Base-by-base conservation (phyloP, 1,140 invertebrate genomes). In the Brachionus rubens region DNA sequence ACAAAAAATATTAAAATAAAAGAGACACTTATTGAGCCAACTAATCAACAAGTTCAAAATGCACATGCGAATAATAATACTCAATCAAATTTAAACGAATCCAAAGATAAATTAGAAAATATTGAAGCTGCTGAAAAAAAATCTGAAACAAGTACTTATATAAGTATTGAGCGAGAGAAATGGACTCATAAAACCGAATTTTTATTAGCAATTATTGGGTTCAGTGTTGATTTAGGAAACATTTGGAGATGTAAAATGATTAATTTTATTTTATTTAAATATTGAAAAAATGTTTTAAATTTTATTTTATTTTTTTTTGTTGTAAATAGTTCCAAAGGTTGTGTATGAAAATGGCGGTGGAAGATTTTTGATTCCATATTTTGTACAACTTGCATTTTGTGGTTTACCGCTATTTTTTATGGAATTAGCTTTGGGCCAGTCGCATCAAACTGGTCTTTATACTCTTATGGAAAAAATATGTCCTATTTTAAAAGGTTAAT, bases 301-400 rank as follows among this genome's bases (percentile, higher is more conserved):
- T 30, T 19, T 40, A 36, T 50, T 36, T 72, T 70, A 3, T 28
- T 2, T 68, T 19, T 68, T 68, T n/a, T n/a, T n/a, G n/a, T n/a
- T n/a, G n/a, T n/a, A 26, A 41, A 41, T 6, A 72, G 68, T 96
- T 87, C 93, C 94, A 9, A 96, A 94, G 81, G 85, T 95, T 68
- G 94, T 92, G 81, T 93, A 96, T 85, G 91, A 92, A 82, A 95
- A 96, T 85, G 94, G 93, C 52, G 93, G 93, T 84, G 93, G 86
- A 54, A 85, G 85, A 62, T 87, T 87, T 77, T 80, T 87, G 6
- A 82, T 87, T 47, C 85, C 86, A 6, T 87, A 86, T 77, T 54
- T 85, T n/a, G 80, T 82, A 6, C 86, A 86, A 83, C 79, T 86
- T 68, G 70, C 86, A 19, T 83, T 86, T 76, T 84, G 84, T 30